Base-by-base conservation (phyloP, 2,888 invertebrate species). In the Dryococelus australis region DNA sequence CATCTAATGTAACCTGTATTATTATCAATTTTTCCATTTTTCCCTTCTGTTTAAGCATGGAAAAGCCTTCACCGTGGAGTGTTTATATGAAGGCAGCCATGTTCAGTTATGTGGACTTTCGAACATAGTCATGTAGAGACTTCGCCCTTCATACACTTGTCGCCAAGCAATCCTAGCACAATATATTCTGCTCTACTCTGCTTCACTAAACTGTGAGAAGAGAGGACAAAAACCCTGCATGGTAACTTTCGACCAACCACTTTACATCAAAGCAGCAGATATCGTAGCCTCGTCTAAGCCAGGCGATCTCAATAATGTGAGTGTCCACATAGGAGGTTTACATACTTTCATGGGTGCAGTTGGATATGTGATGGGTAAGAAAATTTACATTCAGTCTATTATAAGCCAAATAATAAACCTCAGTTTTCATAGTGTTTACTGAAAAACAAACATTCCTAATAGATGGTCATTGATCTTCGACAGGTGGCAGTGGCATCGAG, bases 231-330 rank as follows among this genome's bases (percentile, higher is more conserved):
- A 16, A 16, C 27, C 6, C 79, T 79, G 79, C 79, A 79, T 65
- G 65, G 65, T 65, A 65, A 65, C 65, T 65, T 65, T 65, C 65
- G 65, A 65, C 65, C 79, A 79, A 79, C 79, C 79, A 26, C 24
- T 26, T 79, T 79, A 79, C 79, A 79, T 79, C 8, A 16, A 8
- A 79, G 27, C 20, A 79, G 79, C 79, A 79, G 79, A 79, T 27
- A 79, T 79, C 9, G 27, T 79, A 79, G 79, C 79, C 20, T 79
- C 79, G 79, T 79, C 24, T 10, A 79, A 79, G 9, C 79, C 79
- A 79, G 20, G 9, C 6, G 16, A 6, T 24, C 79, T 10, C 20
- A 79, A 79, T 27, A 79, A 20, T 79, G n/a, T 8, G n/a, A 24
- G n/a, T 8, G 10, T 27, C 79, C 9, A 27, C 6, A n/a, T 27